Evolutionary conservation across 2,888 invertebrate genomes (phyloP), one percentile per base, ranked within the genome.

Genomic region (Protula sp.): DNA sequence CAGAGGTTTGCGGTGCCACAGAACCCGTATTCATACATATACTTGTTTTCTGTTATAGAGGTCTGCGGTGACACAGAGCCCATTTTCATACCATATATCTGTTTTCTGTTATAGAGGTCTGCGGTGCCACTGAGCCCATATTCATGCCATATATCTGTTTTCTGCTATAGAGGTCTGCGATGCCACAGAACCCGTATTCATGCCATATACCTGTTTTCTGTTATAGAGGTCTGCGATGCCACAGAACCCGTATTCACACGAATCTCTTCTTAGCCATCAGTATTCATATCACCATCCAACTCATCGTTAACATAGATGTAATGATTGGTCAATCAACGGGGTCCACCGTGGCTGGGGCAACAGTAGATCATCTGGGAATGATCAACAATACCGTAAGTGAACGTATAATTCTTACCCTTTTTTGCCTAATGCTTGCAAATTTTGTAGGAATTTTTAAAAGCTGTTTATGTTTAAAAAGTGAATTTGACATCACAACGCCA

Each of bases 141-240:
- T 92, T 68, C 94, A 91, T n/a, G n/a, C n/a, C n/a, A n/a, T n/a
- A n/a, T n/a, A n/a, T n/a, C n/a, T n/a, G n/a, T n/a, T n/a, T n/a
- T n/a, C n/a, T n/a, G n/a, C 72, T 75, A 26, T 81, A 91, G 90
- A 73, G 87, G 87, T 53, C 81, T 94, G 52, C 85, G 88, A 61
- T 93, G 92, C 76, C 88, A 88, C 73, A 85, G 92, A 54, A 93
- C 92, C 0, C 86, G 88, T 70, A 92, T 92, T 68, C 94, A 91
- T n/a, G n/a, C n/a, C n/a, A n/a, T n/a, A n/a, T n/a, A n/a, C n/a
- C n/a, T n/a, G n/a, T n/a, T n/a, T n/a, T n/a, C n/a, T n/a, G n/a
- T 73, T 75, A 26, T 81, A 91, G 90, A 73, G 87, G 87, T 53
- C 81, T 94, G 53, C 85, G 88, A 61, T 93, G 92, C 76, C 88